Evolutionary conservation across 2,113 vertebrate species (phyloP).

Genomic region (Daphoenositta chrysoptera): DNA sequence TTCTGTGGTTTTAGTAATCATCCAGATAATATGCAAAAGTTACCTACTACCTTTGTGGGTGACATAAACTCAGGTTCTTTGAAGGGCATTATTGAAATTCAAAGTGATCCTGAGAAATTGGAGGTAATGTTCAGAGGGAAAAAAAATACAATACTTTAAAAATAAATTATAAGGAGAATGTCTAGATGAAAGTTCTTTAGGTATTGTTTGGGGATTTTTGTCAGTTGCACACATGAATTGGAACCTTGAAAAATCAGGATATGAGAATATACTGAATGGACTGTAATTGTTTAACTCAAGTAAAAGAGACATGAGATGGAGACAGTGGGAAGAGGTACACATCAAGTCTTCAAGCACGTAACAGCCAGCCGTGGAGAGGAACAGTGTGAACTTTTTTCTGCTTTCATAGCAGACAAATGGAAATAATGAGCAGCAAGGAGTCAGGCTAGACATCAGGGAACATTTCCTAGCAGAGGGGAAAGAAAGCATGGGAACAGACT

Average conservation of each 20-base stretch:
- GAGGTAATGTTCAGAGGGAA: not conserved
- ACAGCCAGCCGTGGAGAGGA: not conserved
- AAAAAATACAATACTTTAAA: not conserved
- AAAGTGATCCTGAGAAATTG: not conserved
- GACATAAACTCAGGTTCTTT: not conserved
- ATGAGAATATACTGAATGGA: not conserved
- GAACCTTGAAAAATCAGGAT: not conserved
- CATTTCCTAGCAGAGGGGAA: not conserved
- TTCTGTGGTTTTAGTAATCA: not conserved
- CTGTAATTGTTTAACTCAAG: not conserved
- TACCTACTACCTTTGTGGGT: not conserved
- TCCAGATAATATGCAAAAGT: not conserved
- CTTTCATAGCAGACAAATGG: not conserved
- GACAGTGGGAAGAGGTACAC: not conserved
- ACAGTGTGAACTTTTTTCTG: not conserved
- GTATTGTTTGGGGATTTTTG: not conserved
- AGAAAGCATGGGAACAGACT: not conserved
- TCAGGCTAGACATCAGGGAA: not conserved
- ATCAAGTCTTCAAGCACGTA: not conserved
- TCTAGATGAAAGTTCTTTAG: not conserved
- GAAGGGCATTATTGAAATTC: not conserved
- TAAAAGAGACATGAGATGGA: not conserved
- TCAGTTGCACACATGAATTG: not conserved
- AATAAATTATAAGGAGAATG: not conserved
- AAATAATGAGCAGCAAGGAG: constrained; percentile 5